These are phyloP conservation scores for Camponotus fellah DNA, from an alignment of 2,888 invertebrate genomes.

Conservation along the genomic window DNA sequence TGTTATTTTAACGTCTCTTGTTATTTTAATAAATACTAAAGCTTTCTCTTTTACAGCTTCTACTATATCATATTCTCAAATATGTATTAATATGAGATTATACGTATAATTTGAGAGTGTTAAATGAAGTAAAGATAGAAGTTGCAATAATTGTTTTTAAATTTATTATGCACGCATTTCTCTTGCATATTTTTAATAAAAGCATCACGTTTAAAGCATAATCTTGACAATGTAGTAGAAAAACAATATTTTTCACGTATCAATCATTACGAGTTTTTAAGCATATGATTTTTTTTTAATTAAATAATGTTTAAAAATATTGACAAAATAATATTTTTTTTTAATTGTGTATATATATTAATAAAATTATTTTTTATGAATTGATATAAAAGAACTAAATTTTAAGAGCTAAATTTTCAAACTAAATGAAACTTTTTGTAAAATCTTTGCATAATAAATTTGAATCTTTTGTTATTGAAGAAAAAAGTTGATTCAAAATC, in stretches of 20 bases:
- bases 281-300: not conserved
- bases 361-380: not conserved
- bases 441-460: not conserved
- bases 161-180: not conserved
- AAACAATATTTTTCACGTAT: conserved; percentile 10
- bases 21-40: too few species aligned
- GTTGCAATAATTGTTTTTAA: too few species aligned
- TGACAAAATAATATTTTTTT: conserved; percentile 34
- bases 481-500: not conserved
- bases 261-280: conserved; percentile 14
- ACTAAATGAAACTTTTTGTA: conserved; percentile 4
- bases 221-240: not conserved
- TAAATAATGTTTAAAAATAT: conserved; percentile 3
- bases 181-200: not conserved
- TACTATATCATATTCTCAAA: not conserved
- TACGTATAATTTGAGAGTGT: not conserved
- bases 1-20: too few species aligned
- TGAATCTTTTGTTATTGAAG: not conserved
- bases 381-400: conserved; percentile 9
- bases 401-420: too few species aligned
- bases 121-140: not conserved
- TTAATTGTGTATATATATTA: not conserved
- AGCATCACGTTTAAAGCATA: conserved; percentile 1
- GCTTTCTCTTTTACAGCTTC: too few species aligned
- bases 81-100: not conserved